phyloP scores from a whole-genome alignment of 1,140 invertebrate species.

The Oedothorax gibbosus region DNA sequence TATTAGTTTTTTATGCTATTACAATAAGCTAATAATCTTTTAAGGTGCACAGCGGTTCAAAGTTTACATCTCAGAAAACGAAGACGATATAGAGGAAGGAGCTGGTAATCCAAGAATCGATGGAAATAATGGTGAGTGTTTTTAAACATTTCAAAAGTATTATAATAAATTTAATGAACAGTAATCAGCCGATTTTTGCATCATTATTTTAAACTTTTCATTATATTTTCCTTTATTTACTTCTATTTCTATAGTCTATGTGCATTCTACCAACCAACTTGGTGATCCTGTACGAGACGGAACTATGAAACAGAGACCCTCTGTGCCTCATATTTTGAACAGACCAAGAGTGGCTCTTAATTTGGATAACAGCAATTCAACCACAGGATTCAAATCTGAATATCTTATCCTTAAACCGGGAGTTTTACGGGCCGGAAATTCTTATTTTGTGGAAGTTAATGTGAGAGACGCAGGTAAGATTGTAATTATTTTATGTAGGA shows the following conservation, averaged over 20 bases:
- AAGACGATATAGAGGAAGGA: constrained; percentile 39
- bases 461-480: constrained; percentile 15
- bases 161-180: not conserved
- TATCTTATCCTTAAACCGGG: constrained; percentile 50
- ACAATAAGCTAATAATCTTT: not conserved
- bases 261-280: not conserved
- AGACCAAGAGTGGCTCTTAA: constrained; percentile 26
- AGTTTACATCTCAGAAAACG: constrained; percentile 37
- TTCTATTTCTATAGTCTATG: constrained; percentile 23
- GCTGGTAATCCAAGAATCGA: constrained; percentile 38
- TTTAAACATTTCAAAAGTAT: not conserved
- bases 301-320: not conserved
- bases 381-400: constrained; percentile 32
- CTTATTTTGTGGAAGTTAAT: constrained; percentile 48
- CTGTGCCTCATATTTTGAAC: constrained; percentile 25
- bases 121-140: constrained; percentile 17
- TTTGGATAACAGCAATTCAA: constrained; percentile 7
- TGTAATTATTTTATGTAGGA: not conserved
- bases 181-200: not conserved
- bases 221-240: not conserved
- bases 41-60: constrained; percentile 30
- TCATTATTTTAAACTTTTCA: not conserved
- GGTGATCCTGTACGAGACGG: constrained; percentile 43
- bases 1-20: not conserved
- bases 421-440: constrained; percentile 21